Base-by-base conservation (phyloP, 2,797 vertebrate species). In the Brachyalestes nurse region DNA sequence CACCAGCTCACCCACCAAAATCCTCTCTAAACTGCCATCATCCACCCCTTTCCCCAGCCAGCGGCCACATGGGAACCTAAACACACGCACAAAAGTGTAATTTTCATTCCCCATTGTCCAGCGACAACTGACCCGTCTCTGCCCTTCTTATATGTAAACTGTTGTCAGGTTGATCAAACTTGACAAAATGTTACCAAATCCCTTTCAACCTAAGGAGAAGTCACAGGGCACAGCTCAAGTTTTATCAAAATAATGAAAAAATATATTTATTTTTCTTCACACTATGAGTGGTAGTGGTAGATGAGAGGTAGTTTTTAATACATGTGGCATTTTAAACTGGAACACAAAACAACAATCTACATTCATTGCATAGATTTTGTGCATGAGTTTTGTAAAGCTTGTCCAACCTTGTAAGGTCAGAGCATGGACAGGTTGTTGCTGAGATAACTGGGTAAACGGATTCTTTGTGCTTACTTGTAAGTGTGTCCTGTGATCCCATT, bases 401-500 rank as follows among this genome's bases (percentile, higher is more conserved):
- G 10, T 45, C 6, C 6, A 6, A 45, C 42, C 9, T 45, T 6
- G 28, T 60, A 8, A 2, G 23, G 21, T 9, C 12, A 13, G n/a
- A 70, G 21, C n/a, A 55, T n/a, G n/a, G 5, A 40, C 14, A 16
- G 25, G 1, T 60, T 21, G 23, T 28, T 14, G n/a, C 19, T 21
- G 40, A 17, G 38, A n/a, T 42, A 40, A 51, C 28, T 19, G 6
- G 55, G 10, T 67, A 75, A 57, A 28, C 19, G 6, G 10, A 49
- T 60, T 40, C 40, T 61, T 64, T 47, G 21, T 70, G 88, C 97
- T 96, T 92, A 99, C 98, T 96, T 99, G 93, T 99, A 99, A 34
- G 97, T 96, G 90, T 99, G 98, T 57, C 97, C 97, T 40, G 97
- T 99, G 92, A 99, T 97, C 91, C 97, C 98, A 67, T 99, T 99